Conservation (phyloP, 2,113 vertebrate genomes). For the Ageneiosus marmoratus region DNA sequence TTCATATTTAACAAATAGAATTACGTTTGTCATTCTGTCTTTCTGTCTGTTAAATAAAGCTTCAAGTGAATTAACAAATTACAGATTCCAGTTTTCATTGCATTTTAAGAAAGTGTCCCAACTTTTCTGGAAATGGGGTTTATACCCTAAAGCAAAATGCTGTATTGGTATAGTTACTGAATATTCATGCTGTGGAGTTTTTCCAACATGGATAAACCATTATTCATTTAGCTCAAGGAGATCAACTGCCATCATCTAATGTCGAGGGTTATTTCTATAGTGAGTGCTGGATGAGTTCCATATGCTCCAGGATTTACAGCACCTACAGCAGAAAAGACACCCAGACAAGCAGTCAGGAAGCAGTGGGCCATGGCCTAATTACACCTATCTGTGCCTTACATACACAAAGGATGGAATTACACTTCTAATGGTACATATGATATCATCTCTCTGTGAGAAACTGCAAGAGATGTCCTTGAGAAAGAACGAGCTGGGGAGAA, state of each 20-base stretch:
- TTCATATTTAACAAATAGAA: too few relatives aligned
- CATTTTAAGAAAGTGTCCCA: too few relatives aligned
- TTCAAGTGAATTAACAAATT: too few relatives aligned
- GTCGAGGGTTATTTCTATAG: neutral
- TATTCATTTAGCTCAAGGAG: neutral
- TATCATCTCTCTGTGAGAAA: constrained; percentile 18
- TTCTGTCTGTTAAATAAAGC: too few relatives aligned
- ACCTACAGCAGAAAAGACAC: constrained; percentile 8
- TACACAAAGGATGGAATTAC: constrained; percentile 21
- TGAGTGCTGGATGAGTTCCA: constrained; percentile 5
- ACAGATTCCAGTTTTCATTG: too few relatives aligned
- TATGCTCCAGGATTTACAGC: neutral
- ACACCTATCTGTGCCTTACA: constrained; percentile 21
- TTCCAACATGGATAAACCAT: neutral
- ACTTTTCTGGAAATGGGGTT: too few relatives aligned
- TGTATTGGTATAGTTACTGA: neutral
- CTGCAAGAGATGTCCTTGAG: constrained; percentile 18
- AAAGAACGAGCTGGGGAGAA: neutral
- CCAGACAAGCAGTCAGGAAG: neutral
- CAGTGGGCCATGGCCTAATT: neutral
- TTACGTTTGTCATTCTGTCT: too few relatives aligned
- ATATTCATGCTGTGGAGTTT: neutral
- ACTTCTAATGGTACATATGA: constrained; percentile 18
- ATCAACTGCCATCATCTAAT: neutral
- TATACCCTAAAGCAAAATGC: neutral